Conservation (phyloP, 2,888 invertebrate species). For the Hyposoter didymator region DNA sequence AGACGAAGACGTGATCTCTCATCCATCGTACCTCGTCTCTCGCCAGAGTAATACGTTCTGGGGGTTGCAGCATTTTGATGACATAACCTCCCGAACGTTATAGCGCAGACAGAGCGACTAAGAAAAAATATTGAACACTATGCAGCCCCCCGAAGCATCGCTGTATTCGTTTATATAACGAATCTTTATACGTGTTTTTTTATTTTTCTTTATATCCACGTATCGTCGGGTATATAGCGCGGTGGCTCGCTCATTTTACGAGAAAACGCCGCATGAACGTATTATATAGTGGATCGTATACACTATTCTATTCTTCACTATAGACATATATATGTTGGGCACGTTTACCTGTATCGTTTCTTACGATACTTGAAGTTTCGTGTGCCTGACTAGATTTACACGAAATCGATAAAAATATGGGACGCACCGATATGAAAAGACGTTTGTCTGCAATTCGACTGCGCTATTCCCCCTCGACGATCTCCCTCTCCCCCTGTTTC, state of each 20-base stretch:
- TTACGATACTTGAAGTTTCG: constrained; percentile 53
- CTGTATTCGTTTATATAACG: constrained; percentile 12
- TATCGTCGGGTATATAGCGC: neutral
- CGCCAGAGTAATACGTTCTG: constrained; percentile 33
- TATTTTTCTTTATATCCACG: neutral
- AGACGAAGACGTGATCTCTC: constrained; percentile 60
- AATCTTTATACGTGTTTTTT: neutral
- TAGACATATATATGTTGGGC: constrained; percentile 30
- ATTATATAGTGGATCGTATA: constrained; percentile 44
- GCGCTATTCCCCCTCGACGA: constrained; percentile 26
- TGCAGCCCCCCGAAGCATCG: constrained; percentile 52
- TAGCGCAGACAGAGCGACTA: constrained; percentile 26
- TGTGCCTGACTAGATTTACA: constrained; percentile 78
- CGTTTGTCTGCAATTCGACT: constrained; percentile 50
- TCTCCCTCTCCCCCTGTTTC: constrained; percentile 4
- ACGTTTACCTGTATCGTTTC: constrained; percentile 45
- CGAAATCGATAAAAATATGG: constrained; percentile 82
- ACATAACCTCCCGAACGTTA: constrained; percentile 41
- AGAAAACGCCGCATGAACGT: constrained; percentile 58
- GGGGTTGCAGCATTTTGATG: constrained; percentile 60
- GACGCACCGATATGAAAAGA: constrained; percentile 67
- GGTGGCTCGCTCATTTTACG: constrained; percentile 65
- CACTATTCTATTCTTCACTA: constrained; percentile 45
- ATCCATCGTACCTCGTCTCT: constrained; percentile 37
- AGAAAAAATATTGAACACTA: constrained; percentile 24